Evolutionary conservation across 1,140 invertebrate genomes (phyloP).

Genomic region (Ruditapes philippinarum): DNA sequence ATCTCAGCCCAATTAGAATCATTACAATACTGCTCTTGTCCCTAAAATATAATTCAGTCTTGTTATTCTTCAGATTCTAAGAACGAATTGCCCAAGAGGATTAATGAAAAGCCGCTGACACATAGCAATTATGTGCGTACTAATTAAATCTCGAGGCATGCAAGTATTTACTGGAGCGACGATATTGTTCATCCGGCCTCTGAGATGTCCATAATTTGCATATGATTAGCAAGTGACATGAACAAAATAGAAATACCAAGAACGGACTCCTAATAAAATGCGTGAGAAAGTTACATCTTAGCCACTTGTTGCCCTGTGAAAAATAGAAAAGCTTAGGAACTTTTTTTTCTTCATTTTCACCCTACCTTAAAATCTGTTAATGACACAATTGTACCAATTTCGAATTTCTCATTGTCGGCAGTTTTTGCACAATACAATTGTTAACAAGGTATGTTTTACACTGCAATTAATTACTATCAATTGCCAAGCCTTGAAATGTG

Average conservation of each 20-base stretch:
- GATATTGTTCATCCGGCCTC: constrained; percentile 64
- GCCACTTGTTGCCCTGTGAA: background rate
- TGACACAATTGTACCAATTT: background rate
- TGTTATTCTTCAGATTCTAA: constrained; percentile 64
- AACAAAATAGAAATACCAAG: constrained; percentile 43
- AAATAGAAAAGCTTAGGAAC: background rate
- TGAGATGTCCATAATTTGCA: constrained; percentile 65
- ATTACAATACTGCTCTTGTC: constrained; percentile 56
- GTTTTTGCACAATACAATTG: background rate
- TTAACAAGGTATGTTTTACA: background rate
- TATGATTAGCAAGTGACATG: constrained; percentile 57
- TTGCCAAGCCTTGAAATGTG: background rate
- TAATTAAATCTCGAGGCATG: constrained; percentile 68
- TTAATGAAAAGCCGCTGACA: constrained; percentile 69
- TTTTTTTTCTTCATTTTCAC: too few relatives aligned
- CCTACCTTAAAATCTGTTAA: background rate
- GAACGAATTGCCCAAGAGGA: constrained; percentile 62
- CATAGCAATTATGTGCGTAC: constrained; percentile 66
- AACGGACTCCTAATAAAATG: constrained; percentile 14
- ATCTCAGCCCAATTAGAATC: constrained; percentile 47
- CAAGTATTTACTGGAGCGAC: constrained; percentile 64
- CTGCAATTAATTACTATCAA: background rate
- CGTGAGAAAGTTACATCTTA: background rate
- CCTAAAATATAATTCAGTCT: constrained; percentile 62
- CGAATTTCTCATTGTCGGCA: background rate